A percentile compares a stretch with the other conserved stretches of the same genome.
These are phyloP conservation scores for Drosophila erecta DNA, from an alignment of 1,140 invertebrate species.

Conservation along the genomic window DNA sequence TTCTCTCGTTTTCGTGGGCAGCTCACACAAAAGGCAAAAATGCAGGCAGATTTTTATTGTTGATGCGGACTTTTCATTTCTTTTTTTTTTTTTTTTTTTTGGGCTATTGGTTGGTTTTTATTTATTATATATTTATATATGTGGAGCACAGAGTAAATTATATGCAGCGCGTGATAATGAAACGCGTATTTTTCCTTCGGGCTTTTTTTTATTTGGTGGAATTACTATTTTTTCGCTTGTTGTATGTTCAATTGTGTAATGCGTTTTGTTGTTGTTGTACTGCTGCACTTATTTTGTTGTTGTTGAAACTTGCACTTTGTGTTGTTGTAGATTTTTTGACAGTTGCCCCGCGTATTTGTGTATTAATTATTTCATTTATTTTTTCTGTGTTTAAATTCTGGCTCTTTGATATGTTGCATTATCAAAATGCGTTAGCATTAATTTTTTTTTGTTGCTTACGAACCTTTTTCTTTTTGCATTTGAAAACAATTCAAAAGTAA, in stretches of 20 bases:
- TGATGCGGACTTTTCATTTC: conserved; percentile 51
- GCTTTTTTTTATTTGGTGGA: conserved; percentile 43
- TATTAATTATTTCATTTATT: conserved; percentile 71
- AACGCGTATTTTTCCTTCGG: conserved; percentile 51
- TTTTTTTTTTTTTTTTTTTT: conserved; percentile 72
- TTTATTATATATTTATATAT: conserved; percentile 44
- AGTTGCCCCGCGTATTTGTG: conserved; percentile 52
- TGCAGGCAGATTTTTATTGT: conserved; percentile 68
- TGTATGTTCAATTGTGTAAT: conserved; percentile 64
- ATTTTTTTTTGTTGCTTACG: conserved; percentile 8
- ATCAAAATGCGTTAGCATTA: conserved; percentile 39
- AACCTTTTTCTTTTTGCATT: conserved; percentile 50
- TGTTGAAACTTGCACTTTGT: conserved; percentile 58
- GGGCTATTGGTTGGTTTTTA: conserved; percentile 57
- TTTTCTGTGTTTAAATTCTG: conserved; percentile 50
- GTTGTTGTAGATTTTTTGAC: conserved; percentile 59
- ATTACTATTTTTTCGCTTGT: conserved; percentile 26
- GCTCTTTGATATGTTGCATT: conserved; percentile 75
- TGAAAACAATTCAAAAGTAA: conserved; percentile 82
- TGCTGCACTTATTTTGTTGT: conserved; percentile 26
- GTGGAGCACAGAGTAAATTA: conserved; percentile 75
- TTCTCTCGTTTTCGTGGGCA: conserved; percentile 52
- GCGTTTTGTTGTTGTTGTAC: conserved; percentile 45
- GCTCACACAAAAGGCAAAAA: conserved; percentile 74
- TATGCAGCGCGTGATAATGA: conserved; percentile 74